A percentile compares a stretch with the other conserved stretches of the same genome.
phyloP scores from a whole-genome alignment of 2,888 invertebrate species.

The Drosophila incognita region DNA sequence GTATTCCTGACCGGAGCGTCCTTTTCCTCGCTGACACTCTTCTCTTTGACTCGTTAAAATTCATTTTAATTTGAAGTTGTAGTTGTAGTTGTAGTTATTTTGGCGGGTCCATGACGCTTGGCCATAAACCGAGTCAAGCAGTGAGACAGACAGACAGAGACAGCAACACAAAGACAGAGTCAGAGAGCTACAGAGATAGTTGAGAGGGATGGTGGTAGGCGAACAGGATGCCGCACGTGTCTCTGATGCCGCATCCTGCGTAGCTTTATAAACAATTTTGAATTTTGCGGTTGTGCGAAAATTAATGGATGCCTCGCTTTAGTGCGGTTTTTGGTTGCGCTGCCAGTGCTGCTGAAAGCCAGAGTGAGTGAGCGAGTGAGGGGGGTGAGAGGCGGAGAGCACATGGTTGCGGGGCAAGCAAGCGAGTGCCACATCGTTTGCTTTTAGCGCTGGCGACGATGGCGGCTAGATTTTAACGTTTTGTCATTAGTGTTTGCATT shows the following conservation, averaged over 20 bases:
- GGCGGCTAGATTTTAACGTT: slow-evolving; percentile 77
- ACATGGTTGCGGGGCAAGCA: slow-evolving; percentile 37
- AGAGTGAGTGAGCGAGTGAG: background rate
- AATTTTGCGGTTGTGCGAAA: slow-evolving; percentile 82
- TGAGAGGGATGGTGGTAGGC: slow-evolving; percentile 14
- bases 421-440: slow-evolving; percentile 57
- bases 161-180: slow-evolving; percentile 2
- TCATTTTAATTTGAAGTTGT: slow-evolving; percentile 74
- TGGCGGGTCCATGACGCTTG: slow-evolving; percentile 31
- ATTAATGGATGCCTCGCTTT: slow-evolving; percentile 83
- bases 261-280: slow-evolving; percentile 83
- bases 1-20: slow-evolving; percentile 40
- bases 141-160: slow-evolving; percentile 18
- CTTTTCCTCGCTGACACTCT: slow-evolving; percentile 64
- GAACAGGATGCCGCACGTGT: slow-evolving; percentile 67
- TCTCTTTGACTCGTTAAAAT: slow-evolving; percentile 79
- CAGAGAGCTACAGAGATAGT: background rate
- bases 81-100: slow-evolving; percentile 39
- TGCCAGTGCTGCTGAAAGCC: slow-evolving; percentile 47
- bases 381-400: slow-evolving; percentile 20
- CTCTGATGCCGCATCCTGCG: slow-evolving; percentile 72
- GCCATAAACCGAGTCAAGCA: slow-evolving; percentile 36
- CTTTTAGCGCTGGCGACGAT: slow-evolving; percentile 64
- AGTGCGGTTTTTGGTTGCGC: slow-evolving; percentile 73
- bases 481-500: slow-evolving; percentile 81